Evolutionary conservation across 1,140 invertebrate genomes (phyloP).

Genomic region (Habropoda laboriosa): DNA sequence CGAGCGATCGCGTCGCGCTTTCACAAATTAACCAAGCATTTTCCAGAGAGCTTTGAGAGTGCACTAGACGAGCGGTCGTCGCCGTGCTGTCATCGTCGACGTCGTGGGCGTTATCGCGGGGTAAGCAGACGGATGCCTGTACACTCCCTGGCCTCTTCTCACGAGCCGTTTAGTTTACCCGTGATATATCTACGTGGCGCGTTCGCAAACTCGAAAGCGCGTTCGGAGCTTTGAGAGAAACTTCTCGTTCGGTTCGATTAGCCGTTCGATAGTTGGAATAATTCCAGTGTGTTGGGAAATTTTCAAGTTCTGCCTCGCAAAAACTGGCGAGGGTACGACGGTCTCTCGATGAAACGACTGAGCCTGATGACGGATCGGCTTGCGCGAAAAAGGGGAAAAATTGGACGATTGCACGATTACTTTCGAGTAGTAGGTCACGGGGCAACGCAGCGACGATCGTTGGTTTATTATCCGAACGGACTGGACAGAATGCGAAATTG

Average conservation of each 20-base stretch:
- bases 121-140: conserved; percentile 18
- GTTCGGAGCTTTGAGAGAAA: not conserved
- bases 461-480: conserved; percentile 4
- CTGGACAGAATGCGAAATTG: conserved; percentile 35
- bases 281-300: too few relatives aligned
- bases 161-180: not conserved
- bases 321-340: too few relatives aligned
- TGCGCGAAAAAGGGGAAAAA: too few relatives aligned
- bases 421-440: not conserved
- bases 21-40: not conserved
- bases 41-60: conserved; percentile 38
- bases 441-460: not conserved
- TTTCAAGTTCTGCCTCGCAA: too few relatives aligned
- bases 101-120: conserved; percentile 1
- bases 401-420: too few relatives aligned
- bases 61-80: not conserved
- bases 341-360: too few relatives aligned
- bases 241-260: too few relatives aligned
- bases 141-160: not conserved
- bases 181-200: too few relatives aligned
- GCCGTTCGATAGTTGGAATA: too few relatives aligned
- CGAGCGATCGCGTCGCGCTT: not conserved
- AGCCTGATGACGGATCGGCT: too few relatives aligned
- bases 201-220: not conserved
- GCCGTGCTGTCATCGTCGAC: not conserved